Base-by-base conservation (phyloP, 2,113 vertebrate species). In the Chrysemys picta region DNA sequence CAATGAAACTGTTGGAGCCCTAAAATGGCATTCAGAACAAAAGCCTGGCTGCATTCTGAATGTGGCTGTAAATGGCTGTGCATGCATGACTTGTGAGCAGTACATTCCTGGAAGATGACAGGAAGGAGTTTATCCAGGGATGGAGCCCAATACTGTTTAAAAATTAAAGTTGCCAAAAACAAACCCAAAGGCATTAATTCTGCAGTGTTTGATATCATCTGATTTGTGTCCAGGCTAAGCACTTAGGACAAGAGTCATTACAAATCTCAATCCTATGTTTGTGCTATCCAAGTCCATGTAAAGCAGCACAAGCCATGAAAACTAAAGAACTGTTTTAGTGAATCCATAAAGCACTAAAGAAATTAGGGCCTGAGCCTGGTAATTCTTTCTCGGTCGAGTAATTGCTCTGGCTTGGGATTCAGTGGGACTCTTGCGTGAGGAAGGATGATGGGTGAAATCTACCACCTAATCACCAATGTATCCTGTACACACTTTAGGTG, bases 281-380 rank as follows among this genome's bases (percentile, higher is more conserved):
- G 12, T 81, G 53, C 56, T 21, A 42, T 62, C 27, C 59, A 79
- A 79, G 45, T 78, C 0, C 0, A 76, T 25, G 2, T 22, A 42
- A 13, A 50, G 80, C 4, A 13, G 14, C 50, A 72, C n/a, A 16
- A 82, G 27, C 38, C 45, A 50, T 81, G 89, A 76, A 88, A 76
- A 62, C 3, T 0, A 1, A 88, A 59, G 45, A 81, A 11, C 1
- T 5, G 35, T 42, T 5, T 2, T n/a, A 4, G 65, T 27, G 53
- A 45, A 59, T n/a, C 49, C 13, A 21, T 7, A 27, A 86, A 22
- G 38, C 10, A 21, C 59, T 31, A 42, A 16, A 13, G 62, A 42
- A 72, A 52, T 24, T 38, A 47, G 21, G 1, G 13, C 1, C 47
- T 82, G 50, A 59, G 2, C 91, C 72, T 84, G 7, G 11, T 31